Conservation (phyloP, 64 coral and sea anemone genomes). For the Montipora efflorescens region DNA sequence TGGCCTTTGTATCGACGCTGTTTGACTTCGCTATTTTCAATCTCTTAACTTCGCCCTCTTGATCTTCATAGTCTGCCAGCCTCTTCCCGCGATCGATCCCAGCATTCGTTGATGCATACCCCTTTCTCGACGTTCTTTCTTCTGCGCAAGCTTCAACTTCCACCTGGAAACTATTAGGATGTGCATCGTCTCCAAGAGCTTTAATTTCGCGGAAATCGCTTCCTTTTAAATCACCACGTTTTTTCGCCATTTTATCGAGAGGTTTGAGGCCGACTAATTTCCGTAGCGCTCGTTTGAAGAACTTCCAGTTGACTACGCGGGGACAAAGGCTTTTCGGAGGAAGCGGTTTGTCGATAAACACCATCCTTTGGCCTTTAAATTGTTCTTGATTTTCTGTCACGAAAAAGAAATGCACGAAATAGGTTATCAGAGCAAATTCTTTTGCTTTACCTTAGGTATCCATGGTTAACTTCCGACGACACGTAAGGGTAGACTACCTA, state of each 20-base stretch:
- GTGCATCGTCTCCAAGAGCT: background rate
- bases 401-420: background rate
- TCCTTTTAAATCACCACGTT: background rate
- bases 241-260: background rate
- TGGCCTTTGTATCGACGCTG: background rate
- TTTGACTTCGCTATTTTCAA: background rate
- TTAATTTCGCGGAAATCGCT: background rate
- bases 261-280: conserved; percentile 38
- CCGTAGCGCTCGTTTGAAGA: conserved; percentile 62
- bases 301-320: conserved; percentile 52
- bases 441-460: background rate
- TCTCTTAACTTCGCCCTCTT: background rate
- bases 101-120: background rate
- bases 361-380: background rate
- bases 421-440: background rate
- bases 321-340: conserved; percentile 61
- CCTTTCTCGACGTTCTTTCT: background rate
- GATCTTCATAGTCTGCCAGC: background rate
- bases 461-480: background rate
- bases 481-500: no score
- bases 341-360: conserved; percentile 80
- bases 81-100: background rate
- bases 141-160: background rate
- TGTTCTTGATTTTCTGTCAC: conserved; percentile 4
- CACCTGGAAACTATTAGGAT: background rate